Evolutionary conservation across 1,140 invertebrate species (phyloP), one percentile per base, ranked within the genome.

Genomic region (Pachyrhynchus sulphureomaculatus): DNA sequence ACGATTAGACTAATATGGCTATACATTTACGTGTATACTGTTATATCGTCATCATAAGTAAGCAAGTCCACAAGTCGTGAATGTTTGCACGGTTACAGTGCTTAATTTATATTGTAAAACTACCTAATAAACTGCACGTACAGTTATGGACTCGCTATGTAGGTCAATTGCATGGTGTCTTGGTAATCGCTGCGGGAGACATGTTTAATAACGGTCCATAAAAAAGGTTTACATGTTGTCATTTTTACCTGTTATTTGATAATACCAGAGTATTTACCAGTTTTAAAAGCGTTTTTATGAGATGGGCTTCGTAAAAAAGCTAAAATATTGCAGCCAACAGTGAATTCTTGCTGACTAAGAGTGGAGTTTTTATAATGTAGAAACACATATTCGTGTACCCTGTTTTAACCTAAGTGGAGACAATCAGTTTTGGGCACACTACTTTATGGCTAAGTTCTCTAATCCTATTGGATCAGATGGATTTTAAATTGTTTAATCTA

Each of bases 91-190:
- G 54, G 54, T 45, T 56, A 34, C 21, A 45, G n/a, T 56, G 36
- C 23, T 39, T 47, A 56, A 56, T 45, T 45, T 56, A 56, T 56
- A 47, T 56, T 45, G 54, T 56, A 44, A 45, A 45, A 45, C 17
- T 8, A 33, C 29, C 24, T 34, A 56, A 45, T 45, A 56, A 47
- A 45, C 29, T 34, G 24, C 20, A 12, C 42, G 41, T 56, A 56
- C 54, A 45, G 54, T 56, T 56, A 45, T 56, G 41, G 54, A 23
- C 20, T 36, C 54, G 24, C 29, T 15, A 56, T 56, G 54, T 56
- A 23, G 54, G 54, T 56, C 54, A 56, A 56, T 56, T 56, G 42
- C 41, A 45, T 34, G 36, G 54, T 56, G 39, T 42, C 34, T 52
- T 34, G 6, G 49, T 13, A 52, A 52, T 52, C 18, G 32, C 34